These are phyloP conservation scores for Mamestra brassicae DNA, from an alignment of 2,888 invertebrate genomes.

Conservation along the genomic window DNA sequence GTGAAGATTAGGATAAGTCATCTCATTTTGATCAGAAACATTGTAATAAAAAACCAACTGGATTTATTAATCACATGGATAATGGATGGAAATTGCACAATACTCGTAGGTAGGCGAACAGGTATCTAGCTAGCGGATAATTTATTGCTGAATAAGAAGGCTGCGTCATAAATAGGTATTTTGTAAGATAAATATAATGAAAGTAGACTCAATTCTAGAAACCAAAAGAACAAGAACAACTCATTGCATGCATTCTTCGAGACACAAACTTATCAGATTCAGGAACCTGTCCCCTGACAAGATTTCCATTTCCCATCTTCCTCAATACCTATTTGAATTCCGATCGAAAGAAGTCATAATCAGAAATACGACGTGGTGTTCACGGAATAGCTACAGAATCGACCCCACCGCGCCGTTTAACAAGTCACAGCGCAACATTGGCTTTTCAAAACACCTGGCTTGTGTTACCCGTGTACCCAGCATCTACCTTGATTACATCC, in stretches of 20 bases:
- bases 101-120: too few species aligned
- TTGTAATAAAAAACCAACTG: neutral
- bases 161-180: too few species aligned
- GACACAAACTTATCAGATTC: neutral
- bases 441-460: constrained; percentile 51
- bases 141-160: too few species aligned
- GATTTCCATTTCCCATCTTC: constrained; percentile 24
- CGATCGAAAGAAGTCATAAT: constrained; percentile 54
- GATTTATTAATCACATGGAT: neutral
- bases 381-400: constrained; percentile 28
- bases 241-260: constrained; percentile 3
- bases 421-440: constrained; percentile 47
- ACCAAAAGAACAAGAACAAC: neutral
- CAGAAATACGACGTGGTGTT: constrained; percentile 32
- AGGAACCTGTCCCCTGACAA: constrained; percentile 4
- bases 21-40: too few species aligned
- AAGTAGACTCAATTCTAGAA: too few species aligned
- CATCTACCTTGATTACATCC: constrained; percentile 49
- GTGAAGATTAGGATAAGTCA: neutral
- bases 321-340: constrained; percentile 34
- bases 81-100: neutral
- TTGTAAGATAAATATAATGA: too few species aligned
- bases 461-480: constrained; percentile 28
- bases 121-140: too few species aligned
- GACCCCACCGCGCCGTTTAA: constrained; percentile 32